Base-by-base conservation (phyloP, 2,888 invertebrate species). In the Koerneria pararmatus region DNA sequence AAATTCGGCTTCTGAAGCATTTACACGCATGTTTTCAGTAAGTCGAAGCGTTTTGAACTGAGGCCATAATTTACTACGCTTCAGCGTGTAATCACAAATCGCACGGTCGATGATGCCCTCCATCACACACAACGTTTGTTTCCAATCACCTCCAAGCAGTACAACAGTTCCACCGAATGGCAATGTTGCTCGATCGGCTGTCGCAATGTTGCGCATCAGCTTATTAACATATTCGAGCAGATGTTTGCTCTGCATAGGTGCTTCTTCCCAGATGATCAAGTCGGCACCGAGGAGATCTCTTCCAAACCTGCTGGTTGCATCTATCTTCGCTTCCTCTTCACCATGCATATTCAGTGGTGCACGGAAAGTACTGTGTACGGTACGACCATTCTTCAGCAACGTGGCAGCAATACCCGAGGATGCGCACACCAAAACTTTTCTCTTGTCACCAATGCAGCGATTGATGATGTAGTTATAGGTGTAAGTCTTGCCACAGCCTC, bases 391-490 rank as follows among this genome's bases (percentile, higher is more conserved):
- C 6, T 32, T 4, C 11, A 68, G 34, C 24, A 68, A 51, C 22
- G 65, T 56, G 3, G 68, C 68, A 2, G 68, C 63, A 32, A 57
- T 66, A 1, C 65, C 68, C 15, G 68, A 65, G n/a, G 62, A 56
- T 1, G 68, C 68, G 32, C 32, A 27, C 6, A 49, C 27, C 1
- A 65, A 15, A 1, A 65, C 65, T 34, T 65, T 58, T 11, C 35
- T 49, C 2, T 53, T 59, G 1, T 51, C 41, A 4, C n/a, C 3
- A 8, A 27, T 19, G 1, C 34, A 22, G 5, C 41, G 1, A 15
- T 54, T 34, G 3, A 68, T 68, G 4, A 68, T 4, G 29, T 54
- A 64, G 22, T 68, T 68, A 11, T 51, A 54, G 3, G 58, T 15
- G 8, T 37, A 34, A 1, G 64, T 68, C 22, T 68, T 68, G 19